Evolutionary conservation across 1,140 invertebrate species (phyloP).

Genomic region (Drosophila quadrilineata): DNA sequence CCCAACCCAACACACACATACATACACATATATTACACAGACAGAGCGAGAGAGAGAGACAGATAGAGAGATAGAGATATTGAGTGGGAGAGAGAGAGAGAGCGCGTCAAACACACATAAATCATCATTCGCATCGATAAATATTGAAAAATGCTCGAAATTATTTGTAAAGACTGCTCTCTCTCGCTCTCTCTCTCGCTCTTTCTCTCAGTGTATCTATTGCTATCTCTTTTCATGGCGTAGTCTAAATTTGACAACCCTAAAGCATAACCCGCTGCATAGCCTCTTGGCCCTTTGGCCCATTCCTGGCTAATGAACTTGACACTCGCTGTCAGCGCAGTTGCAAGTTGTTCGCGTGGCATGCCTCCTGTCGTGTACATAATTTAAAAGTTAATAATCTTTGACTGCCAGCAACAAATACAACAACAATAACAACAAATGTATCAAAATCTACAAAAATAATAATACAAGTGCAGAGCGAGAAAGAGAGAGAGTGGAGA

Average conservation of each 20-base stretch:
- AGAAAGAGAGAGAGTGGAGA: neutral
- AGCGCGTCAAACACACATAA: constrained; percentile 41
- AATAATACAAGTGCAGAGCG: neutral
- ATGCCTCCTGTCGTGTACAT: constrained; percentile 34
- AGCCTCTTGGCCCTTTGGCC: no score
- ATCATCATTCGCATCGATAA: constrained; percentile 60
- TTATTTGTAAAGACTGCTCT: constrained; percentile 42
- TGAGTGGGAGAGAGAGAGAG: neutral
- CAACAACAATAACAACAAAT: constrained; percentile 4
- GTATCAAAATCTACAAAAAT: neutral
- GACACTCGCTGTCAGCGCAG: constrained; percentile 10
- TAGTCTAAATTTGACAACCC: no score
- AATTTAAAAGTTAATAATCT: constrained; percentile 72
- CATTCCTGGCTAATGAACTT: constrained; percentile 37
- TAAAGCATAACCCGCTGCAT: no score
- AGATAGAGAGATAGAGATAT: constrained; percentile 12
- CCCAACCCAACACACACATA: constrained; percentile 13
- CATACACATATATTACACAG: constrained; percentile 19
- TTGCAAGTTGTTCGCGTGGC: neutral
- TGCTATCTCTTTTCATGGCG: no score
- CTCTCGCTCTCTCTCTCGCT: no score
- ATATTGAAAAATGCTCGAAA: constrained; percentile 56
- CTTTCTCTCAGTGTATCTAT: no score
- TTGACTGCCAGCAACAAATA: constrained; percentile 16
- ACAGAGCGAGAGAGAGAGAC: neutral